phyloP scores from a whole-genome alignment of 2,888 invertebrate species.

The Hofmannophila pseudospretella region DNA sequence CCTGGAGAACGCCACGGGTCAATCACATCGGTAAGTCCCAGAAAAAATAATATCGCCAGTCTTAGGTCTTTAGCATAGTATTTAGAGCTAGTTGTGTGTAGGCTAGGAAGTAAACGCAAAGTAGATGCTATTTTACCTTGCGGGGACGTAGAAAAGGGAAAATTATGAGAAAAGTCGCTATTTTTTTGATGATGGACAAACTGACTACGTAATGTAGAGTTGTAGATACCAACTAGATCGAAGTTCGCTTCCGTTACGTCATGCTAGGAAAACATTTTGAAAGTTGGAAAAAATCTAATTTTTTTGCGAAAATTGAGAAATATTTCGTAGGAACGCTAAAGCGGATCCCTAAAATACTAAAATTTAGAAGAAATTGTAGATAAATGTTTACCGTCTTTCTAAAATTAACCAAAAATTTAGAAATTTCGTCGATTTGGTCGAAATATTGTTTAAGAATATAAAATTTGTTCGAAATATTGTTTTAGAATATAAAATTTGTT shows the following conservation, averaged over 20 bases:
- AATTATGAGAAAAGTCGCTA: constrained; percentile 6
- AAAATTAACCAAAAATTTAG: no score
- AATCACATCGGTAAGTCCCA: constrained; percentile 10
- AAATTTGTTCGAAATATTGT: no score
- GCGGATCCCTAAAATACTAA: no score
- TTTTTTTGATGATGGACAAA: constrained; percentile 12
- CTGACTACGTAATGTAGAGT: constrained; percentile 13
- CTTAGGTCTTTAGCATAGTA: background rate
- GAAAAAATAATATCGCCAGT: constrained; percentile 5
- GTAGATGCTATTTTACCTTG: constrained; percentile 7
- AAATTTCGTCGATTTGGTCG: no score
- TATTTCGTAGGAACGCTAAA: no score
- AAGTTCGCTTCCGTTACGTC: constrained; percentile 19
- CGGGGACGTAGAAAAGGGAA: background rate
- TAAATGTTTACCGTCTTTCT: no score
- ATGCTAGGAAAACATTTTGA: constrained; percentile 9
- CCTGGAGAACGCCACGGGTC: constrained; percentile 6
- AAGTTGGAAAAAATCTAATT: background rate
- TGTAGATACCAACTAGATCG: constrained; percentile 50
- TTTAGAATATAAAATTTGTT: no score
- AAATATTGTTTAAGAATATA: no score
- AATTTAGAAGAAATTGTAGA: no score
- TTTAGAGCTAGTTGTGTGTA: background rate
- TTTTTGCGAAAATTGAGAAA: no score
- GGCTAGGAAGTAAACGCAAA: constrained; percentile 7